Evolutionary conservation across 2,797 vertebrate genomes (phyloP), one percentile per base, ranked within the genome.

Genomic region (Cuculus canorus): DNA sequence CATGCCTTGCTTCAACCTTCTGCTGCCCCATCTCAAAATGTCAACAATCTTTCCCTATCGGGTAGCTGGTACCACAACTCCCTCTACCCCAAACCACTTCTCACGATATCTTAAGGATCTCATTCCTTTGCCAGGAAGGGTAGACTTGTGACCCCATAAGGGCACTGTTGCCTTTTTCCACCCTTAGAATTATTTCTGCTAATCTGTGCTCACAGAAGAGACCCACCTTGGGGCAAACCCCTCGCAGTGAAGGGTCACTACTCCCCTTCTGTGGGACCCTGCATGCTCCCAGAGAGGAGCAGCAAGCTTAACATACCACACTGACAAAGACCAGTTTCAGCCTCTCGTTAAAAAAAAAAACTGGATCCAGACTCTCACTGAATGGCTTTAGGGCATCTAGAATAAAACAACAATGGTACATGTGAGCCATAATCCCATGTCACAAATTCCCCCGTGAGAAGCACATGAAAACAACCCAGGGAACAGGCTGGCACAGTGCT

Each of bases 271-370:
- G 17, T 19, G 12, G 86, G 10, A 10, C 5, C 32, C 22, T 27
- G 37, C 0, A 0, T 7, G 11, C 37, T 82, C 24, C 13, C 1
- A 11, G 25, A 45, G 35, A 64, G 8, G 21, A 25, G 37, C 54
- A 63, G 45, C 30, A 41, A 78, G 61, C 45, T 64, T 30, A 5
- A 65, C 25, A 25, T 4, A 3, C 27, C 23, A 61, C 33, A 22
- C 37, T 22, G 24, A 24, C 22, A 35, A 88, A 72, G 28, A 45
- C 8, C 30, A 53, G 27, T 19, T 86, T 69, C 64, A 28, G 30
- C 21, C 14, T 21, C 25, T 24, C 6, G 1, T 23, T 63, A 5
- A 75, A 64, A 66, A 32, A 61, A 32, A 10, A 0, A 1, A 5
- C n/a, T 45, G 61, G 7, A 48, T 35, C n/a, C 28, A 35, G 9